phyloP scores from a whole-genome alignment of 1,140 invertebrate species.

The Wasmannia auropunctata region DNA sequence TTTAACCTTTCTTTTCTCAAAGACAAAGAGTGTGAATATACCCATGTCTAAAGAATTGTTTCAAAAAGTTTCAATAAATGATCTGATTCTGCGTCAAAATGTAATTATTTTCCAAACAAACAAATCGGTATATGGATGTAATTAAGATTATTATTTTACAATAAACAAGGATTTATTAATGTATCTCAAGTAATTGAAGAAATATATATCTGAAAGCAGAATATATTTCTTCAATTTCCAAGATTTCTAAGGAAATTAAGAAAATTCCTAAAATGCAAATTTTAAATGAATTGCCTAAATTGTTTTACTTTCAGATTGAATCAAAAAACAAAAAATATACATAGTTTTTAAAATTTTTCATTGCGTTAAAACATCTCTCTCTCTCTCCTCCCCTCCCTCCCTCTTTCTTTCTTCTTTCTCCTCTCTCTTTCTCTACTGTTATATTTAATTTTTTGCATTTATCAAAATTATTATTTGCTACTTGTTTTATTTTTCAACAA shows the following conservation, averaged over 20 bases:
- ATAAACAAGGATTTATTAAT: not conserved
- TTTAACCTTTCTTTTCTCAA: not conserved
- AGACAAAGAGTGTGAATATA: not conserved
- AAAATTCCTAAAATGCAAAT: not conserved
- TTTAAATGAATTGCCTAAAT: not conserved
- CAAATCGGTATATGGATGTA: not conserved
- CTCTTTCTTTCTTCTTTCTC: no score
- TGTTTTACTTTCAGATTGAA: not conserved
- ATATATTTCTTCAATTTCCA: not conserved
- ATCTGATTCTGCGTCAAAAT: not conserved
- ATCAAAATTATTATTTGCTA: not conserved
- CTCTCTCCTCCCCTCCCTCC: no score
- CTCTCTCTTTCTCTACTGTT: no score
- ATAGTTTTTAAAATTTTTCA: not conserved
- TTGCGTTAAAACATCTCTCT: no score
- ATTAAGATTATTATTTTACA: conserved; percentile 5
- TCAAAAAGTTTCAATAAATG: not conserved
- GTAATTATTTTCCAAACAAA: conserved; percentile 10
- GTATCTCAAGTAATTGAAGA: not conserved
- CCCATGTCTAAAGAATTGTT: not conserved
- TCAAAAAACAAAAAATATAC: no score
- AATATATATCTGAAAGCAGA: not conserved
- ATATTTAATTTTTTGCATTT: not conserved
- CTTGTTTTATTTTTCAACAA: not conserved
- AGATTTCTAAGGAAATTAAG: not conserved